phyloP scores from a whole-genome alignment of 2,797 vertebrate genomes.

The Sardinella longiceps region DNA sequence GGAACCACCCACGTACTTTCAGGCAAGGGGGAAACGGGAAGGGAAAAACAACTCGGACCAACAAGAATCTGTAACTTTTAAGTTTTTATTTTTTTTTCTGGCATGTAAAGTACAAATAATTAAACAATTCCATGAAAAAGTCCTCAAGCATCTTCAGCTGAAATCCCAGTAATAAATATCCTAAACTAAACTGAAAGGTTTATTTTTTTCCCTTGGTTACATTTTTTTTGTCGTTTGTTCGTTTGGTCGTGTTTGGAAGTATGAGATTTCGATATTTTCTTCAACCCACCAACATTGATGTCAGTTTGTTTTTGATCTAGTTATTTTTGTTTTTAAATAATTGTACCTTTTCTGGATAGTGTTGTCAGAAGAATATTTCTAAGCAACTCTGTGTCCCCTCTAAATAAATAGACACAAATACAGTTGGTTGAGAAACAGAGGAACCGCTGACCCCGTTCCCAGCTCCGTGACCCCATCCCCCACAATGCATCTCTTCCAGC shows the following conservation, averaged over 20 bases:
- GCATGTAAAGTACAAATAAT: slow-evolving; percentile 99
- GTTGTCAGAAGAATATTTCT: slow-evolving; percentile 82
- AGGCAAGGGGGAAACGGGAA: not conserved
- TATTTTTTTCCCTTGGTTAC: slow-evolving; percentile 77
- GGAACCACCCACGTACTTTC: slow-evolving; percentile 8
- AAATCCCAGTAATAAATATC: slow-evolving; percentile 95
- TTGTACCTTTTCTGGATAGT: slow-evolving; percentile 85
- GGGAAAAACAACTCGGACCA: slow-evolving; percentile 39
- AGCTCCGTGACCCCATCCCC: slow-evolving; percentile 56
- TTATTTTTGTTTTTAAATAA: slow-evolving; percentile 70
- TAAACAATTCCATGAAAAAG: slow-evolving; percentile 99
- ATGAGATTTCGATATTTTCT: slow-evolving; percentile 71
- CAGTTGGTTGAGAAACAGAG: slow-evolving; percentile 84
- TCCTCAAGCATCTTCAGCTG: slow-evolving; percentile 93
- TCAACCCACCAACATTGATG: slow-evolving; percentile 54
- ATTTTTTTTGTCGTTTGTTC: slow-evolving; percentile 77
- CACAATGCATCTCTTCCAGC: slow-evolving; percentile 70
- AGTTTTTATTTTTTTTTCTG: slow-evolving; percentile 86
- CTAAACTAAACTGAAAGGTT: slow-evolving; percentile 92
- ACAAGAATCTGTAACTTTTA: slow-evolving; percentile 91
- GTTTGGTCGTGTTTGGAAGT: slow-evolving; percentile 84
- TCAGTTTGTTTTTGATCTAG: slow-evolving; percentile 58
- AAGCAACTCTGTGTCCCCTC: slow-evolving; percentile 83
- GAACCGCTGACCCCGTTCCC: slow-evolving; percentile 75
- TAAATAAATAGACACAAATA: slow-evolving; percentile 87